phyloP scores from a whole-genome alignment of 2,888 invertebrate species.

The Acanthacorydalis orientalis region DNA sequence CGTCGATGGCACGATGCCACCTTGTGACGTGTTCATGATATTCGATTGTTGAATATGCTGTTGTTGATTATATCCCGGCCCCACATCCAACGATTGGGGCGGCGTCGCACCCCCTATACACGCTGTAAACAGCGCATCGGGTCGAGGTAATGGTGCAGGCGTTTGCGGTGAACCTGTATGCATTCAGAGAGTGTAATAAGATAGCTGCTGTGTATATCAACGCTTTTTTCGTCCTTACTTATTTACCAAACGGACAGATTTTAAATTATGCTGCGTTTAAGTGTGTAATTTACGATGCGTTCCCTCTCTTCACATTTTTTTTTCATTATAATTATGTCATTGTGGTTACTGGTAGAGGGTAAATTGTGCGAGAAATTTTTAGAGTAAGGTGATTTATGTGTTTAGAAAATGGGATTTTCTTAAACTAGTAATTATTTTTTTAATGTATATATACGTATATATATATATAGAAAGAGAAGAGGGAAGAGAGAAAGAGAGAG shows the following conservation, averaged over 20 bases:
- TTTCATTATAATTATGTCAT: not conserved
- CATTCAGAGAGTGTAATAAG: not conserved
- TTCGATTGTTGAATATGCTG: not conserved
- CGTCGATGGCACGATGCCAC: too few species aligned
- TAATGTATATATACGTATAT: too few species aligned
- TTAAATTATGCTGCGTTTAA: not conserved
- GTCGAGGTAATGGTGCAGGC: constrained; percentile 19
- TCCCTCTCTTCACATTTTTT: not conserved
- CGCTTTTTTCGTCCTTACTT: not conserved
- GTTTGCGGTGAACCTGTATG: constrained; percentile 8
- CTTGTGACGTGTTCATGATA: too few species aligned
- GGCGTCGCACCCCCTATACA: constrained; percentile 2
- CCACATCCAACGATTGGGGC: constrained; percentile 4
- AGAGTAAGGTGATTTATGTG: too few species aligned
- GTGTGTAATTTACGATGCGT: not conserved
- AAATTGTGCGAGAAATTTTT: too few species aligned
- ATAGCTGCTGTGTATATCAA: not conserved
- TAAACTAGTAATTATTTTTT: too few species aligned
- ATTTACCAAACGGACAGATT: not conserved
- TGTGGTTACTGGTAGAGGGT: too few species aligned
- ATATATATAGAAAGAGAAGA: too few species aligned
- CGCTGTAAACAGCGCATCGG: constrained; percentile 21
- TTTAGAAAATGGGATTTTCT: too few species aligned
- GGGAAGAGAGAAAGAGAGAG: too few species aligned
- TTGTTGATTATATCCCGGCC: not conserved